Percentiles rank a stretch among this genome's conserved stretches.
phyloP scores from a whole-genome alignment of 2,888 invertebrate species.

The Tiliacea aurago region DNA sequence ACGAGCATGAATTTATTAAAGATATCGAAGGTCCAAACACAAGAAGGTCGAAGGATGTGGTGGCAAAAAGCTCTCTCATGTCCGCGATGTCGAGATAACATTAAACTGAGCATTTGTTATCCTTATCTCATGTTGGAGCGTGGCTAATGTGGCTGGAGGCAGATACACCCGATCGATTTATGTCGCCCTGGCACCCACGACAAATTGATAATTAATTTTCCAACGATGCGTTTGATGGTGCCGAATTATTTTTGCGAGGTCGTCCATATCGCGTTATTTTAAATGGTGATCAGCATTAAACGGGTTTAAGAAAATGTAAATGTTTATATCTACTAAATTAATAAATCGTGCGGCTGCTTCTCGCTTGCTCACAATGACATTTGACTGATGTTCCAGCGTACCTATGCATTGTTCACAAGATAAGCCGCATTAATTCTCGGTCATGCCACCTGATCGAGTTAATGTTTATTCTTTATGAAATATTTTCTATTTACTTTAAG shows the following conservation, averaged over 20 bases:
- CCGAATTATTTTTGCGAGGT: conserved; percentile 87
- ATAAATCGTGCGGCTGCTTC: conserved; percentile 62
- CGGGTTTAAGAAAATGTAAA: conserved; percentile 67
- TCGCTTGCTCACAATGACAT: conserved; percentile 70
- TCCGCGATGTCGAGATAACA: conserved; percentile 90
- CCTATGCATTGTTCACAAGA: conserved; percentile 83
- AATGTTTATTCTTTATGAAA: conserved; percentile 28
- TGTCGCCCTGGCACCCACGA: conserved; percentile 89
- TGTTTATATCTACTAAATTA: conserved; percentile 63
- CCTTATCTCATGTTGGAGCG: conserved; percentile 88
- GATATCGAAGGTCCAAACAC: conserved; percentile 73
- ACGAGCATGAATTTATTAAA: conserved; percentile 72
- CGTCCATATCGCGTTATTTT: conserved; percentile 70
- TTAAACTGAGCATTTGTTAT: conserved; percentile 91
- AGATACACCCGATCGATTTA: conserved; percentile 89
- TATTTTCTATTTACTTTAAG: conserved; percentile 29
- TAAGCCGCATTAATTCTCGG: conserved; percentile 84
- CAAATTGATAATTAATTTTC: conserved; percentile 91
- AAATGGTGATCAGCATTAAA: conserved; percentile 79
- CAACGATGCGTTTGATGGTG: conserved; percentile 86
- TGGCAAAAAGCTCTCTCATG: conserved; percentile 90
- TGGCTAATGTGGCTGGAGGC: conserved; percentile 89
- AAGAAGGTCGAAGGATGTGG: conserved; percentile 86
- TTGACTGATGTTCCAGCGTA: conserved; percentile 77
- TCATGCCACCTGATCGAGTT: conserved; percentile 75